A percentile compares a stretch with the other conserved stretches of the same genome.
phyloP scores from a whole-genome alignment of 1,140 invertebrate species.

The Oppia nitens region DNA sequence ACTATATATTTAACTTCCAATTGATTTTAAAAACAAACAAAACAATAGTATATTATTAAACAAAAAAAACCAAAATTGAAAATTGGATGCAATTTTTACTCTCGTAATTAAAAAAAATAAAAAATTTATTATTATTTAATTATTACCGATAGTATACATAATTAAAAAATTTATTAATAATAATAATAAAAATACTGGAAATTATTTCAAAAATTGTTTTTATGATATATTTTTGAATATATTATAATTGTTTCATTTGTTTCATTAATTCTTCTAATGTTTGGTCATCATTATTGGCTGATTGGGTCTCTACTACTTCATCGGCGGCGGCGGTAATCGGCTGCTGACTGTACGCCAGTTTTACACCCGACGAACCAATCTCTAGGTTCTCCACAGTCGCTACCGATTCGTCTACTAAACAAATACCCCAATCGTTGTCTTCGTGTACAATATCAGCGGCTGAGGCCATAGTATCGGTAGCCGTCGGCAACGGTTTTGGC shows the following conservation, averaged over 20 bases:
- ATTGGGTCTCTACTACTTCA: slow-evolving; percentile 23
- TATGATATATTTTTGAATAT: slow-evolving; percentile 6
- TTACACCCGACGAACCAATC: slow-evolving; percentile 40
- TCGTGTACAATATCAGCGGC: slow-evolving; percentile 50
- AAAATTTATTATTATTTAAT: too few relatives aligned
- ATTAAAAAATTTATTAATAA: too few relatives aligned
- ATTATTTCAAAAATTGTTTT: background rate
- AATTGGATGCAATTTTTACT: too few relatives aligned
- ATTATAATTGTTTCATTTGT: slow-evolving; percentile 61
- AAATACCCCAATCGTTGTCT: slow-evolving; percentile 77
- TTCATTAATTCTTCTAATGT: slow-evolving; percentile 73
- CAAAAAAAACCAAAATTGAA: too few relatives aligned
- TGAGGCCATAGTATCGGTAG: slow-evolving; percentile 32
- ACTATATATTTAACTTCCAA: too few relatives aligned
- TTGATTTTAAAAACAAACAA: too few relatives aligned
- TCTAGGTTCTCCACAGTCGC: slow-evolving; percentile 28
- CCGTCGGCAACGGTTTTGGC: slow-evolving; percentile 25
- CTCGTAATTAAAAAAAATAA: too few relatives aligned
- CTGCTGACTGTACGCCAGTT: slow-evolving; percentile 43
- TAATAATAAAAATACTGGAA: background rate
- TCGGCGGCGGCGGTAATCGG: slow-evolving; percentile 14
- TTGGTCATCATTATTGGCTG: slow-evolving; percentile 28
- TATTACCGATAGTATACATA: too few relatives aligned
- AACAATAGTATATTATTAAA: too few relatives aligned
- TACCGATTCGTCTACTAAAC: slow-evolving; percentile 47